phyloP scores from a whole-genome alignment of 2,888 invertebrate genomes.

The Onchidella celtica region DNA sequence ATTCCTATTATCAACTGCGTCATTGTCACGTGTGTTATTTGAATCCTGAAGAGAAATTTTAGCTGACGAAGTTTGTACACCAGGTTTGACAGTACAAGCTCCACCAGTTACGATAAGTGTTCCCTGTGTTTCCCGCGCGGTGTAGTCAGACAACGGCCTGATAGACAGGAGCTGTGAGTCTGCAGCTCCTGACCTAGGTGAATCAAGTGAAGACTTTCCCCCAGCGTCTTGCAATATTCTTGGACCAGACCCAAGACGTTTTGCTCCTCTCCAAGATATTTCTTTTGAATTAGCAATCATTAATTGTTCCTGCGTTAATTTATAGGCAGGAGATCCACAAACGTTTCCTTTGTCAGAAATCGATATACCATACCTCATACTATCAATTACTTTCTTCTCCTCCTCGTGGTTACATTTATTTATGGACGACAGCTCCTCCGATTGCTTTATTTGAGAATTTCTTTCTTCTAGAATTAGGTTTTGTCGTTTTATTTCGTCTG shows the following conservation, averaged over 20 bases:
- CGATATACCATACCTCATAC: not conserved
- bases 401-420: not conserved
- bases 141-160: not conserved
- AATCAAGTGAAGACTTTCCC: not conserved
- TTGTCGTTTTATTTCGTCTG: slow-evolving; percentile 7
- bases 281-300: not conserved
- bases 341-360: not conserved
- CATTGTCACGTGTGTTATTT: not conserved
- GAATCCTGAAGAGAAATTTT: not conserved
- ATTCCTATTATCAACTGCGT: not conserved
- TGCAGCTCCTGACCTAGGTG: not conserved
- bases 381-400: not conserved
- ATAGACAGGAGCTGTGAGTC: not conserved
- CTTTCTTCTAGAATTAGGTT: slow-evolving; percentile 14
- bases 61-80: not conserved
- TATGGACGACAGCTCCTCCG: not conserved
- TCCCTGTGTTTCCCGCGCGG: not conserved
- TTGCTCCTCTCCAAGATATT: not conserved
- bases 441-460: not conserved
- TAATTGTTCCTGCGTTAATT: not conserved
- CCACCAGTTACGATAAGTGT: not conserved
- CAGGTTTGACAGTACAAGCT: not conserved
- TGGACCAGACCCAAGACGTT: not conserved
- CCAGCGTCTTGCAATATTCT: not conserved
- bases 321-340: slow-evolving; percentile 6